Conservation (phyloP, 2,797 vertebrate genomes). For the Syngnathus acus region DNA sequence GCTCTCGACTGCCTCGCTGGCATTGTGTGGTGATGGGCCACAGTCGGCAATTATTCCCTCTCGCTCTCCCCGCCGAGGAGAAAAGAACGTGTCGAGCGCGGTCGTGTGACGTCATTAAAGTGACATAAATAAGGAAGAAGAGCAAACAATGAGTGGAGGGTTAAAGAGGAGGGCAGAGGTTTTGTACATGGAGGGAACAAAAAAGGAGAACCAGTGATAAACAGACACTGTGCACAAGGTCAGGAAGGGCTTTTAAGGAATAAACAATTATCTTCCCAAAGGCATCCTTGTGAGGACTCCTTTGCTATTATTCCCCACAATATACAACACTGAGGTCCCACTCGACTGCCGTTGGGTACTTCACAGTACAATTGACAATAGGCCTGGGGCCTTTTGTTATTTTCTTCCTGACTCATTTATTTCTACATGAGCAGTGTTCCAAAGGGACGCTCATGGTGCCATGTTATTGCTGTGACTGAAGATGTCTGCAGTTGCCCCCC, state of each 20-base stretch:
- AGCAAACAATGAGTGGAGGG: slow-evolving; percentile 4
- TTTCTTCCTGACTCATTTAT: neutral
- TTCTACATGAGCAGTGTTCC: neutral
- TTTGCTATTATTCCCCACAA: neutral
- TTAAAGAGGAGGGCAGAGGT: slow-evolving; percentile 9
- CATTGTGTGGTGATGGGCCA: slow-evolving; percentile 46
- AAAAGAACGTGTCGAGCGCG: slow-evolving; percentile 56
- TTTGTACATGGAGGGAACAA: slow-evolving; percentile 17
- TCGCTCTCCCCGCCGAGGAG: slow-evolving; percentile 26
- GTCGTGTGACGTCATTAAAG: slow-evolving; percentile 65
- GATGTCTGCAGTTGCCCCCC: slow-evolving; percentile 8
- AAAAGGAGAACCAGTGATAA: neutral
- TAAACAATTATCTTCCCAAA: neutral
- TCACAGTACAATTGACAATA: neutral
- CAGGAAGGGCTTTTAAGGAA: neutral
- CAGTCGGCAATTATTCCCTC: slow-evolving; percentile 43
- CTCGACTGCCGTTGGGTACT: neutral
- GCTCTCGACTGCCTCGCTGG: slow-evolving; percentile 20
- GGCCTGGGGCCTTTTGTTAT: neutral
- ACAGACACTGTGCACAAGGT: neutral
- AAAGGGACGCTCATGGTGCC: neutral
- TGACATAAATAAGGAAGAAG: slow-evolving; percentile 17
- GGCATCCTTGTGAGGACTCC: neutral
- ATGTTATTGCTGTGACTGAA: slow-evolving; percentile 33
- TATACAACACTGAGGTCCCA: neutral